A percentile compares a stretch with the other conserved stretches of the same genome.
phyloP scores from a whole-genome alignment of 2,113 vertebrate species.

The Sapayoa aenigma region DNA sequence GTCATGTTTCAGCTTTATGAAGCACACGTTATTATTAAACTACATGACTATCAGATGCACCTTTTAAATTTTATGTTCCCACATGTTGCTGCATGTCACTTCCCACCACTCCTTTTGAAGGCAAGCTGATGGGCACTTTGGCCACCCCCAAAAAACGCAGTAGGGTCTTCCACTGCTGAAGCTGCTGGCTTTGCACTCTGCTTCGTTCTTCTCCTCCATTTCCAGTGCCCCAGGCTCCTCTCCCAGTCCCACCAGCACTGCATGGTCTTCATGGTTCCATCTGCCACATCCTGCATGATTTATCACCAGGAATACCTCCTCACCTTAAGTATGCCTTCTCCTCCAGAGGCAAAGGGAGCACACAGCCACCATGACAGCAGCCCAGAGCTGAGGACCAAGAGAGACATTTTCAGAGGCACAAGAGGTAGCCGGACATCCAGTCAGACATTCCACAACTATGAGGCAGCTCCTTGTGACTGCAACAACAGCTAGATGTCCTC shows the following conservation, averaged over 20 bases:
- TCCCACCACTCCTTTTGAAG: not conserved
- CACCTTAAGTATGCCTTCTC: not conserved
- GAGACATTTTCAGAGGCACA: not conserved
- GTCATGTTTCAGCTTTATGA: not conserved
- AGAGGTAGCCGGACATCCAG: not conserved
- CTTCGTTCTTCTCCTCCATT: not conserved
- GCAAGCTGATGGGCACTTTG: not conserved
- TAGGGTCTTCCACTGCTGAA: not conserved
- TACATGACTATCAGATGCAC: accelerated
- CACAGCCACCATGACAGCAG: not conserved
- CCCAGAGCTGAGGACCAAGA: not conserved
- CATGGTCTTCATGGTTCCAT: not conserved
- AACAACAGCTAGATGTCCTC: not conserved
- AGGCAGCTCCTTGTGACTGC: not conserved
- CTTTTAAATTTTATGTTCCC: not conserved
- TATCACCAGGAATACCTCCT: not conserved
- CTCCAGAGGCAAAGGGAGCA: not conserved
- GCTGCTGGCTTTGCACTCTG: not conserved
- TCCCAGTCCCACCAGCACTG: not conserved
- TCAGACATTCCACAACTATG: not conserved
- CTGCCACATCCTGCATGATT: not conserved
- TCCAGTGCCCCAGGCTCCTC: not conserved
- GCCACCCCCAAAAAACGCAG: not conserved
- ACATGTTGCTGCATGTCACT: not conserved
- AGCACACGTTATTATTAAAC: not conserved